Percentiles rank a stretch among this genome's conserved stretches.
phyloP scores from a whole-genome alignment of 2,113 vertebrate genomes.

The Colinus virginianus region DNA sequence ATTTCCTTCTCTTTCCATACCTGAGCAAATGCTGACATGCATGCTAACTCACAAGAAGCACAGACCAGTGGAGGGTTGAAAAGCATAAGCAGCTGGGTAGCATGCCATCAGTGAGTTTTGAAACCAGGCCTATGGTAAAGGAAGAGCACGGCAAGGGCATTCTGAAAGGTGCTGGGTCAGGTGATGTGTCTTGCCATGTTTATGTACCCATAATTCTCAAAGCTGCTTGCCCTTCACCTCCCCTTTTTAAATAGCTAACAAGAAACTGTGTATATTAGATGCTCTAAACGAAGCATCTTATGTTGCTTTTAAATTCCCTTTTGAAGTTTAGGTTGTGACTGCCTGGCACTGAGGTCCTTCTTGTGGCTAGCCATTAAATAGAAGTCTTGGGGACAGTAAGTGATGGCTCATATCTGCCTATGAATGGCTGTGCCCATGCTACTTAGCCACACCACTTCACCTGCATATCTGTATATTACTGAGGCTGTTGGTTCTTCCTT shows the following conservation, averaged over 20 bases:
- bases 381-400: not conserved
- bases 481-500: not conserved
- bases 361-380: not conserved
- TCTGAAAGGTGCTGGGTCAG: not conserved
- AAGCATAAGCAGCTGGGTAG: not conserved
- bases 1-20: not conserved
- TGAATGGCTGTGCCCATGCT: not conserved
- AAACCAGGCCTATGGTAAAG: not conserved
- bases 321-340: not conserved
- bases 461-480: not conserved
- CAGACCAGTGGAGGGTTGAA: not conserved
- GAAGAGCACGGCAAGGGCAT: not conserved
- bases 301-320: not conserved
- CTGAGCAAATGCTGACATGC: not conserved
- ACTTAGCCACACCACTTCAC: not conserved
- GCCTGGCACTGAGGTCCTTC: not conserved
- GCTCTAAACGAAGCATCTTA: not conserved
- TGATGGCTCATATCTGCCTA: not conserved
- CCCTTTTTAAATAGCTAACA: not conserved
- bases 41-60: not conserved
- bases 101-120: accelerated
- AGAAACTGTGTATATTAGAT: not conserved
- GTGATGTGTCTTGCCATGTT: not conserved
- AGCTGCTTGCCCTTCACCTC: not conserved
- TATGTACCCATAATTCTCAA: not conserved